Evolutionary conservation across 1,140 invertebrate genomes (phyloP).

Genomic region (Lordiphosa collinella): DNA sequence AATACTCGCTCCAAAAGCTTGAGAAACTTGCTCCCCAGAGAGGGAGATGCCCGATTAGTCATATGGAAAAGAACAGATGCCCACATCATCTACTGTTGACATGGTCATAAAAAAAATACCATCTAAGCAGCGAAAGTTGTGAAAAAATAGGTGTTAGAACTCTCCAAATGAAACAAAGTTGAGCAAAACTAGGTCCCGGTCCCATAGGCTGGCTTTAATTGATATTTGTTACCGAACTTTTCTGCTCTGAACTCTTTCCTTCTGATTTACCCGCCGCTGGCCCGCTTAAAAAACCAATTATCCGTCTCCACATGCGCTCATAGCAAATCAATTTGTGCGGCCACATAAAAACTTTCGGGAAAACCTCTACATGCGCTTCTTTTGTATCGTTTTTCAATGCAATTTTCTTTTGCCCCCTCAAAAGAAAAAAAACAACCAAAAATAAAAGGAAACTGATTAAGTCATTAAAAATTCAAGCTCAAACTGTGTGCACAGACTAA

Average conservation of each 20-base stretch:
- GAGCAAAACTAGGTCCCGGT: no score
- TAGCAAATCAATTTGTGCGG: conserved; percentile 43
- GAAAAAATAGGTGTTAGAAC: conserved; percentile 40
- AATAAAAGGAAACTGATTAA: conserved; percentile 45
- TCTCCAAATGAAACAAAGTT: conserved; percentile 14
- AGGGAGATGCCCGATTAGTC: no score
- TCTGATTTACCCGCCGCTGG: background rate
- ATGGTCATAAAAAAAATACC: conserved; percentile 33
- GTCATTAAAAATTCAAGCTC: conserved; percentile 53
- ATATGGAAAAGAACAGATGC: no score
- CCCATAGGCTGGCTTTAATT: no score
- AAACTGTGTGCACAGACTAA: conserved; percentile 53
- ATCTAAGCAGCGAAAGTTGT: conserved; percentile 39
- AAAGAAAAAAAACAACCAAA: conserved; percentile 26
- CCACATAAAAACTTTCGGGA: conserved; percentile 22
- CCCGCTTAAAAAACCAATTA: conserved; percentile 39
- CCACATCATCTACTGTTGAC: conserved; percentile 20
- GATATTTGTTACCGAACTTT: no score
- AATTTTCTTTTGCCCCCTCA: conserved; percentile 34
- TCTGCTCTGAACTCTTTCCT: background rate
- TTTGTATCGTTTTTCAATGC: conserved; percentile 45
- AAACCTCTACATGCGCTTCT: conserved; percentile 38
- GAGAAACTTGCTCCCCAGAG: no score
- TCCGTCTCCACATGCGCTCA: conserved; percentile 21
- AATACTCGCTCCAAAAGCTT: conserved; percentile 9